Base-by-base conservation (phyloP, 2,113 vertebrate species). In the Sturnus vulgaris region DNA sequence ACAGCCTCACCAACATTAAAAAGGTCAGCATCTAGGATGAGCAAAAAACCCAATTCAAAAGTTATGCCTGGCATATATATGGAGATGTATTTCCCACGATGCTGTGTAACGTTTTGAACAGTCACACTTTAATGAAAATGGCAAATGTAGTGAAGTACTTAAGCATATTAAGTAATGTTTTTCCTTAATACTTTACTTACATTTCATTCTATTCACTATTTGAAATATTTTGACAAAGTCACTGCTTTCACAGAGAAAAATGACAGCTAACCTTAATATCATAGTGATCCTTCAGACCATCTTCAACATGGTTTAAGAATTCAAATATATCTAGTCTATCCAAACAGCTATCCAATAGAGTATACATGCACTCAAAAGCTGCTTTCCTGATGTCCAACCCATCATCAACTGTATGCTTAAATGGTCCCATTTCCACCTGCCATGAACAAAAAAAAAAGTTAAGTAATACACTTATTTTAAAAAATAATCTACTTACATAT, bases 301-400 rank as follows among this genome's bases (percentile, higher is more conserved):
- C 99, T 98, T 99, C 99, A 82, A 99, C 99, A 59, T 99, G 99
- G 98, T 99, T 99, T 88, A 99, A 97, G 97, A 99, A 99, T 97
- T 99, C 99, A 98, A 99, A 99, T 98, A 99, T 99, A 98, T 99
- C 99, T 82, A 99, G 97, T 70, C 99, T 98, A 97, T 99, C 99
- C 95, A 99, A 98, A 97, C 99, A 99, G 97, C 99, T 99, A 97
- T 99, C 99, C 97, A 99, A 96, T 81, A 99, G 99, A 79, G 99
- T 99, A 92, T 99, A 99, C 99, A 99, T 99, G 97, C 99, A 99
- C 96, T 99, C 99, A 91, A 99, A 99, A 78, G 99, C 99, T 76
- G 99, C 99, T 97, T 99, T 99, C 96, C 99, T 98, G 85, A 99
- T 97, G 97, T 99, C 99, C 97, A 99, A 73, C 5, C 99, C 99